Conservation (phyloP, 2,113 vertebrate genomes). For the Elanus axillaris region DNA sequence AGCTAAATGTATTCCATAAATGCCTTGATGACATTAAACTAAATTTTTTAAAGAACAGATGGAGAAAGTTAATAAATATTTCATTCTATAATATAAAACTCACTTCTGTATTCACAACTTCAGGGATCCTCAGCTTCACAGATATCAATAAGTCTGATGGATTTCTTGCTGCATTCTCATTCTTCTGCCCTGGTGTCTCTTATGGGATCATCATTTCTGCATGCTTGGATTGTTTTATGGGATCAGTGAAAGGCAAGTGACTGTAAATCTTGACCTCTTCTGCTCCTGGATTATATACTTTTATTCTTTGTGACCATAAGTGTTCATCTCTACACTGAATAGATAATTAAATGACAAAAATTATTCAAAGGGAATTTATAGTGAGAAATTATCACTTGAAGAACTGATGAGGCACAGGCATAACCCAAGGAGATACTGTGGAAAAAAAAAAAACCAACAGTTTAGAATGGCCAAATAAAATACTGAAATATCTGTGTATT, state of each 20-base stretch:
- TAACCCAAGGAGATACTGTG: background rate
- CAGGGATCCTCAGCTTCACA: slow-evolving; percentile 38
- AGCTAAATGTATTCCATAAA: slow-evolving; percentile 59
- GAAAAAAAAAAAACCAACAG: background rate
- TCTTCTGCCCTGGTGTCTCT: slow-evolving; percentile 39
- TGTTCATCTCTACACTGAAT: slow-evolving; percentile 46
- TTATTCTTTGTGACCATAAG: slow-evolving; percentile 55
- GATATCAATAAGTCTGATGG: slow-evolving; percentile 62
- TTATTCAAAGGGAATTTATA: slow-evolving; percentile 55
- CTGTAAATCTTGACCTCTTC: slow-evolving; percentile 63
- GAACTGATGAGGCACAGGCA: background rate
- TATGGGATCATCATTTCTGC: slow-evolving; percentile 58
- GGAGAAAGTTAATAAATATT: slow-evolving; percentile 68
- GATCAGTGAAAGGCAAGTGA: slow-evolving; percentile 47
- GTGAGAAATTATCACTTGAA: background rate
- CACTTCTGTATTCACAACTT: slow-evolving; percentile 62
- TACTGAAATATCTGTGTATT: background rate
- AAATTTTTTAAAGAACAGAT: slow-evolving; percentile 67
- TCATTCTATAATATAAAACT: slow-evolving; percentile 65
- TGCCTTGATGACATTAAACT: slow-evolving; percentile 50
- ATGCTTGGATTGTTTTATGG: slow-evolving; percentile 66
- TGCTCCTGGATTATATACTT: slow-evolving; percentile 55
- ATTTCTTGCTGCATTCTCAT: slow-evolving; percentile 48
- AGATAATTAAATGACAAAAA: slow-evolving; percentile 67
- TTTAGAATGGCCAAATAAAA: slow-evolving; percentile 8